Conservation (phyloP, 2,113 vertebrate species). For the Symphodus melops region DNA sequence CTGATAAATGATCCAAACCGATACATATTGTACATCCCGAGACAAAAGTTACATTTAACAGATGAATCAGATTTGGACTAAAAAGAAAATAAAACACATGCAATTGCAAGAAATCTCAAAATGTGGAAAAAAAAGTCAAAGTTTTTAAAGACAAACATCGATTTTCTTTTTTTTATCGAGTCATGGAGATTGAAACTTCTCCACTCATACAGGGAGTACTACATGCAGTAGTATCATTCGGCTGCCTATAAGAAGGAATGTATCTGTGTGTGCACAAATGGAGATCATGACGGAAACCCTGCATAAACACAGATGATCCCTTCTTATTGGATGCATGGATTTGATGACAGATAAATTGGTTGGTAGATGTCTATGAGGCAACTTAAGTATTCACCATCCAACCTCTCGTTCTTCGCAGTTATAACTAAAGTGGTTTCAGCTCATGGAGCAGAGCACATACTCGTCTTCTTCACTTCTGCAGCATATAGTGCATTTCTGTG, state of each 20-base stretch:
- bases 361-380: constrained; percentile 68
- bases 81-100: neutral
- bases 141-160: too few species aligned
- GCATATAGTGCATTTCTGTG: constrained; percentile 9
- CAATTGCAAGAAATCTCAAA: too few species aligned
- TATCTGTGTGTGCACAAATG: neutral
- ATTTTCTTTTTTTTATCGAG: too few species aligned
- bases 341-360: neutral
- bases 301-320: neutral
- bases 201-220: too few species aligned
- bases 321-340: too few species aligned
- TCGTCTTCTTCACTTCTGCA: constrained; percentile 7
- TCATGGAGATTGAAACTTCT: too few species aligned
- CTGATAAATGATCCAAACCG: too few species aligned
- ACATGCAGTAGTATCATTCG: neutral
- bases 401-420: constrained; percentile 39
- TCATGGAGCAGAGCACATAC: constrained; percentile 23
- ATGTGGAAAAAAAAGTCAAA: too few species aligned
- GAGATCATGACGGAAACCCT: neutral
- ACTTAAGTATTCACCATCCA: constrained; percentile 37
- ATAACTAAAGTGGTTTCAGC: constrained; percentile 30
- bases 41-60: too few species aligned
- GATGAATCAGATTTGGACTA: neutral
- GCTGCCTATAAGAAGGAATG: neutral
- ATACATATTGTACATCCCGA: too few species aligned